phyloP scores from a whole-genome alignment of 2,797 vertebrate genomes.

The Bovichtus diacanthus region DNA sequence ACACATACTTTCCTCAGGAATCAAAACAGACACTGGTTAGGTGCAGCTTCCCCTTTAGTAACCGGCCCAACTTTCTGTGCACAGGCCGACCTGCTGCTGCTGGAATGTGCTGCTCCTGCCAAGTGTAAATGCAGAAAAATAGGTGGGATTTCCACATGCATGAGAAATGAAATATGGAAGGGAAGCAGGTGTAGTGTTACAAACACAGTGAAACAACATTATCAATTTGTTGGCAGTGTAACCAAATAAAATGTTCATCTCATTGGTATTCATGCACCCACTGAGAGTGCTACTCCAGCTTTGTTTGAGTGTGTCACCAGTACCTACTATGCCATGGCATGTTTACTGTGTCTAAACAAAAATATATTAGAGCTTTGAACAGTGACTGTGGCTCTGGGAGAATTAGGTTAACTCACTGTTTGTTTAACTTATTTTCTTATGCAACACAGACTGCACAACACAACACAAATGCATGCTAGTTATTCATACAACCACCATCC shows the following conservation, averaged over 20 bases:
- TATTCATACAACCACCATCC: not conserved
- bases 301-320: slow-evolving; percentile 29
- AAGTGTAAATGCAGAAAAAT: slow-evolving; percentile 13
- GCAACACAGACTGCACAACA: slow-evolving; percentile 21
- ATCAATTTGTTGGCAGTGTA: not conserved
- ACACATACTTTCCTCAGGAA: slow-evolving; percentile 69
- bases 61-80: slow-evolving; percentile 57
- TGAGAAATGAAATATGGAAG: not conserved
- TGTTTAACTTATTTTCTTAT: slow-evolving; percentile 47
- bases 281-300: slow-evolving; percentile 3
- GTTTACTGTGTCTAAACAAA: slow-evolving; percentile 44
- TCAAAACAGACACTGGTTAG: slow-evolving; percentile 66
- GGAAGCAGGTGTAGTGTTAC: not conserved
- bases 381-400: slow-evolving; percentile 32
- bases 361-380: slow-evolving; percentile 44
- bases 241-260: not conserved
- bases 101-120: slow-evolving; percentile 54
- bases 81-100: slow-evolving; percentile 43
- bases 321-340: slow-evolving; percentile 28
- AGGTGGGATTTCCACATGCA: slow-evolving; percentile 9
- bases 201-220: not conserved
- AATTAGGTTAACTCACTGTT: slow-evolving; percentile 51
- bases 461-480: slow-evolving; percentile 10
- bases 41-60: slow-evolving; percentile 65
- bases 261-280: not conserved